These are phyloP conservation scores for Lucifuga dentata DNA, from an alignment of 2,113 vertebrate species.

Conservation along the genomic window DNA sequence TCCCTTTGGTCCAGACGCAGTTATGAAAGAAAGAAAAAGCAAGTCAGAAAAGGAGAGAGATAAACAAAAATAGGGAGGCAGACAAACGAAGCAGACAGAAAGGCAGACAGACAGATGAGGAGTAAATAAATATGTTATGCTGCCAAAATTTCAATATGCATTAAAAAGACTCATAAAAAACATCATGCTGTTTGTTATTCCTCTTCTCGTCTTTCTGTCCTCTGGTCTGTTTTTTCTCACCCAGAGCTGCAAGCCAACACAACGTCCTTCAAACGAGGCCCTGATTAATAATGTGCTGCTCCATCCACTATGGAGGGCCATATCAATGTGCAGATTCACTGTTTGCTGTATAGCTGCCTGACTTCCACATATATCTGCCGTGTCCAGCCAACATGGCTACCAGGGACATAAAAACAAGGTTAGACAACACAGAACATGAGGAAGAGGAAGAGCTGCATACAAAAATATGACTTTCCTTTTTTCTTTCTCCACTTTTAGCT, in stretches of 20 bases:
- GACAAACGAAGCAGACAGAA: slow-evolving; percentile 39
- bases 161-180: slow-evolving; percentile 13
- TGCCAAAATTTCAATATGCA: slow-evolving; percentile 19
- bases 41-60: slow-evolving; percentile 48
- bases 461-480: slow-evolving; percentile 22
- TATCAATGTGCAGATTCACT: slow-evolving; percentile 44
- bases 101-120: background rate
- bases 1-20: slow-evolving; percentile 70
- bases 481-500: slow-evolving; percentile 29
- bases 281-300: slow-evolving; percentile 46
- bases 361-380: slow-evolving; percentile 48
- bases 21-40: slow-evolving; percentile 57
- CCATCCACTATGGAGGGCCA: slow-evolving; percentile 22
- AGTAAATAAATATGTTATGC: slow-evolving; percentile 23
- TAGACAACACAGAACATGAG: slow-evolving; percentile 14
- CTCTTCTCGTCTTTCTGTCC: background rate
- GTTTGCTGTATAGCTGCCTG: slow-evolving; percentile 41
- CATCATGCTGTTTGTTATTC: background rate
- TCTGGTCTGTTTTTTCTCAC: slow-evolving; percentile 15
- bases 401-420: slow-evolving; percentile 42
- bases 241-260: slow-evolving; percentile 30
- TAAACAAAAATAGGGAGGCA: slow-evolving; percentile 48
- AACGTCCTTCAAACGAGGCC: slow-evolving; percentile 30
- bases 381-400: slow-evolving; percentile 31
- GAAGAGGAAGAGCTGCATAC: slow-evolving; percentile 9